A percentile compares a stretch with the other conserved stretches of the same genome.
phyloP scores from a whole-genome alignment of 2,113 vertebrate genomes.

The Xiphophorus maculatus region DNA sequence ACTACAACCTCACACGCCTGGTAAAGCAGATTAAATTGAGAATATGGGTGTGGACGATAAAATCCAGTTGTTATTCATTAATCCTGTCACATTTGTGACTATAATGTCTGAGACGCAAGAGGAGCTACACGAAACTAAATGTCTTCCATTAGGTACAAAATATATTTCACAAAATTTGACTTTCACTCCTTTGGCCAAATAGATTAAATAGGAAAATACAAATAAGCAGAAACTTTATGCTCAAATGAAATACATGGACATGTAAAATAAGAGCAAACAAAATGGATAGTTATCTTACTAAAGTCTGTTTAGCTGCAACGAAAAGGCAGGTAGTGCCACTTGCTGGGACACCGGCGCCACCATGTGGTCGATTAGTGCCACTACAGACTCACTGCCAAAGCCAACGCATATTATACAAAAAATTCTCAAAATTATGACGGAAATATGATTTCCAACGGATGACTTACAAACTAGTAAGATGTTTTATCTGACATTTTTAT shows the following conservation, averaged over 20 bases:
- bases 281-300: background rate
- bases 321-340: background rate
- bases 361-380: slow-evolving; percentile 50
- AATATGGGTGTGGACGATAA: too few species aligned
- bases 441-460: background rate
- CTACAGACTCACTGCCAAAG: slow-evolving; percentile 1
- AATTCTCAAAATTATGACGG: background rate
- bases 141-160: background rate
- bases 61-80: too few species aligned
- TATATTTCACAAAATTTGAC: background rate
- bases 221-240: too few species aligned
- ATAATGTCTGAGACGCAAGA: background rate
- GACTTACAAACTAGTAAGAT: too few species aligned
- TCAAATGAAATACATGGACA: too few species aligned
- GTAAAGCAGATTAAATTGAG: too few species aligned
- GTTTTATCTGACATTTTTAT: background rate
- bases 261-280: background rate
- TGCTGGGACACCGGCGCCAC: slow-evolving; percentile 48
- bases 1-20: too few species aligned
- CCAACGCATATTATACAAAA: too few species aligned
- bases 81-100: too few species aligned
- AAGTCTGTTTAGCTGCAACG: background rate
- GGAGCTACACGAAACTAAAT: background rate
- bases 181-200: too few species aligned
- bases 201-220: too few species aligned